Evolutionary conservation across 2,888 invertebrate genomes (phyloP).

Genomic region (Fragum sueziense): DNA sequence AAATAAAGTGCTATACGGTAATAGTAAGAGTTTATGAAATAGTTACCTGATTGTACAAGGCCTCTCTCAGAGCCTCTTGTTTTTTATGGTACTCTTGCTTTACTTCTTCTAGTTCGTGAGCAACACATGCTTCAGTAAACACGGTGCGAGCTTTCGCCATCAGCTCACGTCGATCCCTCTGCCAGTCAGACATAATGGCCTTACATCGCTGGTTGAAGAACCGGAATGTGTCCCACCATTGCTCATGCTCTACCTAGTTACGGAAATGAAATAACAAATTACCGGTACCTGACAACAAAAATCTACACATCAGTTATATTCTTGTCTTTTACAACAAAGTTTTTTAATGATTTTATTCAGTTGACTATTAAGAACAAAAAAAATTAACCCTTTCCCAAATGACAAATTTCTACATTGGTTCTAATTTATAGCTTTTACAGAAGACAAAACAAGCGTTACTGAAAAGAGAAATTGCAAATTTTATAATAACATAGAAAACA

Average conservation of each 20-base stretch:
- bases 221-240: conserved; percentile 78
- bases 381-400: neutral
- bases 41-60: conserved; percentile 77
- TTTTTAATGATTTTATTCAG: too few relatives aligned
- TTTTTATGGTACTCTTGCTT: conserved; percentile 70
- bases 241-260: conserved; percentile 77
- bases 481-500: too few relatives aligned
- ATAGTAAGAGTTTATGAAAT: too few relatives aligned
- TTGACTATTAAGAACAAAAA: too few relatives aligned
- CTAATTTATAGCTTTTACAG: too few relatives aligned
- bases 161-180: conserved; percentile 76
- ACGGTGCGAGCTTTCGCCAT: conserved; percentile 71
- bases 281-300: neutral
- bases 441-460: too few relatives aligned
- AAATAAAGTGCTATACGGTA: too few relatives aligned
- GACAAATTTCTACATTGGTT: too few relatives aligned
- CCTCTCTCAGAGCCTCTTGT: conserved; percentile 75
- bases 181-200: conserved; percentile 77
- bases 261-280: neutral
- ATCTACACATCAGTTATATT: neutral
- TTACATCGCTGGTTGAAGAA: conserved; percentile 76
- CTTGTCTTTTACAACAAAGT: too few relatives aligned
- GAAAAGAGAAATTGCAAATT: too few relatives aligned
- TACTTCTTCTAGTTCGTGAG: conserved; percentile 73
- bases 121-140: conserved; percentile 73